These are phyloP conservation scores for Meles meles DNA, from an alignment of 2,113 vertebrate genomes.

Conservation along the genomic window DNA sequence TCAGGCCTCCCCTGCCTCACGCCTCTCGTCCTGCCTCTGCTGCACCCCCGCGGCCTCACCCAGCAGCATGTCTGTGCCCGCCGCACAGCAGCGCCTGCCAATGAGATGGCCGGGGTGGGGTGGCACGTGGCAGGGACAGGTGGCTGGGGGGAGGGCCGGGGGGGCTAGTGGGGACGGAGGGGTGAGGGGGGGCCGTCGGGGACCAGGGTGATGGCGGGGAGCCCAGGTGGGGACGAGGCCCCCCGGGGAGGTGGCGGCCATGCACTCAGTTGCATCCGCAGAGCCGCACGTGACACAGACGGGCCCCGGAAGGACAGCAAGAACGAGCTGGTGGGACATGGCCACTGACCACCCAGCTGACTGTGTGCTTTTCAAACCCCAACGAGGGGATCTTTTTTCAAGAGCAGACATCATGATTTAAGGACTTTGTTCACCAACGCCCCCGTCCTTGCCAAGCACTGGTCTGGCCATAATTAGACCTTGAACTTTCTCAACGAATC, in stretches of 20 bases:
- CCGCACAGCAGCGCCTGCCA: background rate
- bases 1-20: background rate
- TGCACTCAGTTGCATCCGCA: fast-evolving
- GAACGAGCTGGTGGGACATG: background rate
- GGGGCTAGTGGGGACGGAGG: no score
- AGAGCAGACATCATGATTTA: background rate
- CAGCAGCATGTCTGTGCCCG: background rate
- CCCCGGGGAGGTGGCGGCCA: fast-evolving
- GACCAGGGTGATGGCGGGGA: no score
- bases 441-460: background rate
- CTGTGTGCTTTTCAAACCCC: background rate
- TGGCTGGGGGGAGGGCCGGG: no score
- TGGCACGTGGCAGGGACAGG: no score
- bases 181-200: no score
- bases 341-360: background rate
- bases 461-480: background rate
- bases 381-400: background rate
- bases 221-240: background rate
- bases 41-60: background rate
- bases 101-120: background rate
- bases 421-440: background rate
- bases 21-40: background rate
- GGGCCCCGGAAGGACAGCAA: background rate
- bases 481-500: background rate
- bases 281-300: fast-evolving